Evolutionary conservation across 2,888 invertebrate genomes (phyloP).

Genomic region (Opisthograptis luteolata): DNA sequence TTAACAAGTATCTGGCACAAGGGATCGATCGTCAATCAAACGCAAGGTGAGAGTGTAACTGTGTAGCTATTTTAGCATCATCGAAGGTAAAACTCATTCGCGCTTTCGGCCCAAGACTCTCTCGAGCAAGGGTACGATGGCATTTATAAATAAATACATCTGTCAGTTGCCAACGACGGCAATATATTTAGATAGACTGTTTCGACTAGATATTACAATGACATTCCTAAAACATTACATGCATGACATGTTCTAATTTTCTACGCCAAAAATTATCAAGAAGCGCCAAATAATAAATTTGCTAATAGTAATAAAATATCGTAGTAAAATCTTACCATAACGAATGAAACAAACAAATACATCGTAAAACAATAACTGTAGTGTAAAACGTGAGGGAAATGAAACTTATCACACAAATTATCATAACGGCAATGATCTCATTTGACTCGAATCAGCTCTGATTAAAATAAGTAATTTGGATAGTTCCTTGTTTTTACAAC

Average conservation of each 20-base stretch:
- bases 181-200: conserved; percentile 54
- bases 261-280: conserved; percentile 9
- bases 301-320: conserved; percentile 3
- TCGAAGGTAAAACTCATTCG: conserved; percentile 83
- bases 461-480: conserved; percentile 63
- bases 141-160: conserved; percentile 78
- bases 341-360: conserved; percentile 49
- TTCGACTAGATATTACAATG: conserved; percentile 54
- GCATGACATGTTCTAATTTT: conserved; percentile 19
- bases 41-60: conserved; percentile 83
- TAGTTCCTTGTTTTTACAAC: conserved; percentile 67
- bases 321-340: conserved; percentile 29
- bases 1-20: conserved; percentile 82
- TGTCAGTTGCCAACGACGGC: conserved; percentile 70
- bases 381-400: conserved; percentile 47
- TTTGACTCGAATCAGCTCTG: conserved; percentile 61
- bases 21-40: conserved; percentile 84
- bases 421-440: conserved; percentile 75
- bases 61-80: conserved; percentile 81
- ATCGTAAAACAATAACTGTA: conserved; percentile 40
- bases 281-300: neutral
- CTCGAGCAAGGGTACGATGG: conserved; percentile 76
- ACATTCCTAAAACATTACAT: conserved; percentile 36
- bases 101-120: conserved; percentile 82
- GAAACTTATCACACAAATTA: conserved; percentile 59